phyloP scores from a whole-genome alignment of 2,113 vertebrate species.

The Eclectus roratus region DNA sequence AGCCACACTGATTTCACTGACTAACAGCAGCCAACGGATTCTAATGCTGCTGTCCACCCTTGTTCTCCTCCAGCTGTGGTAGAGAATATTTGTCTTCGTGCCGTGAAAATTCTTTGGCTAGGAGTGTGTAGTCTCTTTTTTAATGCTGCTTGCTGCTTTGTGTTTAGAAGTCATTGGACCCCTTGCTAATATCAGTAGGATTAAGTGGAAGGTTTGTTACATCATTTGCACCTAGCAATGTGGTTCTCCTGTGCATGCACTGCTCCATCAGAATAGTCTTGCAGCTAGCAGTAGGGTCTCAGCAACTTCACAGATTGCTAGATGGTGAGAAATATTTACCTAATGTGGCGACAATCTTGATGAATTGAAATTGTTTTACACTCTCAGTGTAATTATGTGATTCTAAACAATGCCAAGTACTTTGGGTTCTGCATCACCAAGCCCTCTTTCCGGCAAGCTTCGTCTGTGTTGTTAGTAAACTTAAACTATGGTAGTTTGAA shows the following conservation, averaged over 20 bases:
- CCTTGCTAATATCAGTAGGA: background rate
- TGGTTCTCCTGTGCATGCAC: background rate
- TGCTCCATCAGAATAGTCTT: background rate
- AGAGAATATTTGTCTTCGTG: background rate
- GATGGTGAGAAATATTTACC: background rate
- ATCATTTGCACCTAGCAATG: background rate
- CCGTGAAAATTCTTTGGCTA: background rate
- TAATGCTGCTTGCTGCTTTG: background rate
- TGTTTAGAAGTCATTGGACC: background rate
- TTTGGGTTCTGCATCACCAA: background rate
- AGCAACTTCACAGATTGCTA: background rate
- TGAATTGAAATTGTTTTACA: background rate
- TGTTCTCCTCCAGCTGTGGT: rapidly evolving
- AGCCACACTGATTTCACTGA: background rate
- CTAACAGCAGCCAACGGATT: background rate
- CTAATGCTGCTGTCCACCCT: background rate
- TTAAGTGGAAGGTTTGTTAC: background rate
- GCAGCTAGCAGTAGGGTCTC: background rate
- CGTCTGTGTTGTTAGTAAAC: background rate
- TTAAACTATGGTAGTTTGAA: background rate
- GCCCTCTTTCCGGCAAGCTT: background rate
- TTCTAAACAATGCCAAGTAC: background rate
- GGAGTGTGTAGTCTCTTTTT: background rate
- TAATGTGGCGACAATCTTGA: background rate
- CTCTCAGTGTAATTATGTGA: background rate